Conservation (phyloP, 2,113 vertebrate genomes). For the Rhinichthys klamathensis region DNA sequence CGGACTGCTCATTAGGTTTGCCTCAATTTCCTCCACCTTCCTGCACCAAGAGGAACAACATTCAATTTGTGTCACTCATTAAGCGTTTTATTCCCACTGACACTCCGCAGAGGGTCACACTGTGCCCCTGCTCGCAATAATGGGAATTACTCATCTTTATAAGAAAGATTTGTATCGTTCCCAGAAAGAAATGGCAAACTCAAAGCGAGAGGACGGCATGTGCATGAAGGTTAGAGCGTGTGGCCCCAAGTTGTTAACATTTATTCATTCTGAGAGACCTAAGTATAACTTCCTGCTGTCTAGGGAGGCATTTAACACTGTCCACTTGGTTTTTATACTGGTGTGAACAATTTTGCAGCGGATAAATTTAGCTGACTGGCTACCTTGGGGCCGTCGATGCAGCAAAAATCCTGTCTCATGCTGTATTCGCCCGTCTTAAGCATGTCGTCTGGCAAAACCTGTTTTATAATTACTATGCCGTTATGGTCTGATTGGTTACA, state of each 20-base stretch:
- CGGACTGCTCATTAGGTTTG: conserved; percentile 59
- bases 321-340: conserved; percentile 28
- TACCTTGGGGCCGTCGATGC: neutral
- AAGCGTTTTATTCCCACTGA: conserved; percentile 53
- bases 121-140: conserved; percentile 32
- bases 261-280: conserved; percentile 43
- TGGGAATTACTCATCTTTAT: conserved; percentile 43
- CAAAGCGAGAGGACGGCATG: neutral
- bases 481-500: conserved; percentile 10
- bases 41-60: conserved; percentile 53
- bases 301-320: conserved; percentile 37
- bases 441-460: conserved; percentile 38
- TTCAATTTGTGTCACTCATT: conserved; percentile 62
- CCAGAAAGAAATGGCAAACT: conserved; percentile 15
- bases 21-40: conserved; percentile 50
- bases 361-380: conserved; percentile 31
- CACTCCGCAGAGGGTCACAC: conserved; percentile 45
- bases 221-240: neutral
- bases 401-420: neutral
- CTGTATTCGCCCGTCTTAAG: conserved; percentile 20
- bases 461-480: conserved; percentile 29
- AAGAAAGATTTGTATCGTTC: neutral
- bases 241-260: conserved; percentile 7
- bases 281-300: conserved; percentile 30
- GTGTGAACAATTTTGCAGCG: conserved; percentile 14